These are phyloP conservation scores for Anthonomus grandis DNA, from an alignment of 1,140 invertebrate species.

Conservation along the genomic window DNA sequence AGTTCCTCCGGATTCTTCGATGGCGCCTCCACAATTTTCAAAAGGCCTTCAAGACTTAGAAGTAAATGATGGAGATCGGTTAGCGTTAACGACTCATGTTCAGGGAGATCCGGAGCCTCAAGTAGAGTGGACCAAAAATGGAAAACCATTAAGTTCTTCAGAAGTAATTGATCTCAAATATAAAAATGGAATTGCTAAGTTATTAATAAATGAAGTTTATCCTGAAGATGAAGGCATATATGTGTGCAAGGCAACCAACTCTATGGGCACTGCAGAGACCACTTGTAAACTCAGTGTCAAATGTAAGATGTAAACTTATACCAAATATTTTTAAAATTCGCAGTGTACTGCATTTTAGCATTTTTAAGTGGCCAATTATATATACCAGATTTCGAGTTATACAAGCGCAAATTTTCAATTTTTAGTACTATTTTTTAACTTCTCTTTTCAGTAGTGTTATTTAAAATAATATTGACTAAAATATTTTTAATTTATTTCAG, in stretches of 20 bases:
- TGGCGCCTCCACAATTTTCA: conserved; percentile 81
- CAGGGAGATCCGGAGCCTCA: conserved; percentile 89
- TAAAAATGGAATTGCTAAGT: conserved; percentile 78
- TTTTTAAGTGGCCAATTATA: too few species aligned
- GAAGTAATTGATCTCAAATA: conserved; percentile 90
- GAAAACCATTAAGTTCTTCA: conserved; percentile 68
- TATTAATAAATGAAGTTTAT: conserved; percentile 88
- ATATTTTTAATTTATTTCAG: conserved; percentile 50
- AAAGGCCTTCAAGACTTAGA: conserved; percentile 66
- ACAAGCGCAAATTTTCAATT: too few species aligned
- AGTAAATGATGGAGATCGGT: conserved; percentile 77
- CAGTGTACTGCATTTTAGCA: too few species aligned
- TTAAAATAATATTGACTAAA: too few species aligned
- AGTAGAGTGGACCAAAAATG: conserved; percentile 81
- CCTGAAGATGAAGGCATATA: conserved; percentile 92
- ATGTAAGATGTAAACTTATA: too few species aligned
- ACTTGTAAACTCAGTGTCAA: conserved; percentile 79
- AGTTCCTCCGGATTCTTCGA: conserved; percentile 80
- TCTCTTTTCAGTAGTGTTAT: too few species aligned
- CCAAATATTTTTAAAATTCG: too few species aligned
- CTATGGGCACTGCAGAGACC: conserved; percentile 77
- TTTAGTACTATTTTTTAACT: too few species aligned
- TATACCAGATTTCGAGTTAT: too few species aligned
- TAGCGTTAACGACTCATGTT: conserved; percentile 75
- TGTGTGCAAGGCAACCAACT: conserved; percentile 85